Conservation (phyloP, 2,797 vertebrate genomes). For the Argya squamiceps region DNA sequence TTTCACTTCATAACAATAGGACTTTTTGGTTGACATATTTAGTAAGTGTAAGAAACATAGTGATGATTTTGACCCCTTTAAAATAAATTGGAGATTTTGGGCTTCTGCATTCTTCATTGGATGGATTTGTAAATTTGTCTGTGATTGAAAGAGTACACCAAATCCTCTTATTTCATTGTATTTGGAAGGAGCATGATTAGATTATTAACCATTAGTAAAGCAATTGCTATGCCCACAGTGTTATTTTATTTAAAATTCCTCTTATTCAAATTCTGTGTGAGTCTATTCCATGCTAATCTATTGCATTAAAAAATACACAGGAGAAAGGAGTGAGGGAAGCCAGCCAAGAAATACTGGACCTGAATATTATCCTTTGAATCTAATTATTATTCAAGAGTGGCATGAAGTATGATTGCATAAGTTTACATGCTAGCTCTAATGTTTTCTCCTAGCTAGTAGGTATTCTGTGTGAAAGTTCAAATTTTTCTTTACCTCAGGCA, state of each 20-base stretch:
- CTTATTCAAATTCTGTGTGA: neutral
- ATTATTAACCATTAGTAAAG: neutral
- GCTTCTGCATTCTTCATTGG: neutral
- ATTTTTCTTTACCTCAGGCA: neutral
- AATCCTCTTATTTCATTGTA: neutral
- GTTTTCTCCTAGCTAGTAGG: neutral
- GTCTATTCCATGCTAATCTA: neutral
- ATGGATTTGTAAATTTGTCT: neutral
- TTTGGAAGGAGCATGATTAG: neutral
- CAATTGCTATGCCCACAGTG: neutral
- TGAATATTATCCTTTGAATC: neutral
- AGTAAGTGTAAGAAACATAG: neutral
- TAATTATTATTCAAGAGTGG: neutral
- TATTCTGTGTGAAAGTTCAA: neutral
- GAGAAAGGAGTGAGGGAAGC: neutral
- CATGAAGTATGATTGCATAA: neutral
- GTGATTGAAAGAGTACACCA: neutral
- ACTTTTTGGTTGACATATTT: neutral
- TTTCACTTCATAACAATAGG: neutral
- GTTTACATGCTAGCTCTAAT: neutral
- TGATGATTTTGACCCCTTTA: neutral
- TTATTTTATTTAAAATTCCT: neutral
- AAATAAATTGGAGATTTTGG: neutral
- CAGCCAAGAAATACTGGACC: neutral
- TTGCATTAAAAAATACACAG: neutral